Conservation (phyloP, 2,888 invertebrate species). For the Apamea crenata region DNA sequence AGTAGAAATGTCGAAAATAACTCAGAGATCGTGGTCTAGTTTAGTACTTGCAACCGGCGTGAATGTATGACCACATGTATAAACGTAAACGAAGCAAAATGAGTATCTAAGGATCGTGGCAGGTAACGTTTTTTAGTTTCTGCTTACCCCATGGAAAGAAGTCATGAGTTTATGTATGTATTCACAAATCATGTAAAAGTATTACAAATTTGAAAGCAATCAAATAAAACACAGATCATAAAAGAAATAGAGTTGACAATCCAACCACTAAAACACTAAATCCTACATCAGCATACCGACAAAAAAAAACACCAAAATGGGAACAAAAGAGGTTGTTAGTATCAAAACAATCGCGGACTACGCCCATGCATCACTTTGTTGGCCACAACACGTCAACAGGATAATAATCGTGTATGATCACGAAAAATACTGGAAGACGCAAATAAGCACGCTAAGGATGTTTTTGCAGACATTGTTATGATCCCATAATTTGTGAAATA, state of each 20-base stretch:
- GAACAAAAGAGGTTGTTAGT: conserved; percentile 64
- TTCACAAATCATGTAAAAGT: background rate
- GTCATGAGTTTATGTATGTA: background rate
- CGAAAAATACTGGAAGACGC: conserved; percentile 59
- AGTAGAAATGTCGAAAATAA: too few relatives aligned
- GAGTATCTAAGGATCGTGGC: background rate
- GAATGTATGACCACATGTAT: too few relatives aligned
- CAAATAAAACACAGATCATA: background rate
- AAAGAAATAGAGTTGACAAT: conserved; percentile 9
- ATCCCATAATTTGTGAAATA: conserved; percentile 59
- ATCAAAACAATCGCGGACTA: conserved; percentile 69
- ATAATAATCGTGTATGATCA: conserved; percentile 72
- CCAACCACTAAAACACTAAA: conserved; percentile 10
- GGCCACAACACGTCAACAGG: conserved; percentile 81
- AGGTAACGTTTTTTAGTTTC: too few relatives aligned
- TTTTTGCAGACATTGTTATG: conserved; percentile 58
- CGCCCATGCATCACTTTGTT: conserved; percentile 74
- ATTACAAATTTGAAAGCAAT: background rate
- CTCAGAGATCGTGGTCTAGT: too few relatives aligned
- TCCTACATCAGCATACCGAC: conserved; percentile 16
- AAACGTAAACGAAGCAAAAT: background rate
- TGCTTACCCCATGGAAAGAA: background rate
- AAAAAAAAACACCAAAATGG: conserved; percentile 46
- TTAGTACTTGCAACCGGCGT: too few relatives aligned
- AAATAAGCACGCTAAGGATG: conserved; percentile 48